Evolutionary conservation across 2,797 vertebrate genomes (phyloP).

Genomic region (Thripadectes ignobilis): DNA sequence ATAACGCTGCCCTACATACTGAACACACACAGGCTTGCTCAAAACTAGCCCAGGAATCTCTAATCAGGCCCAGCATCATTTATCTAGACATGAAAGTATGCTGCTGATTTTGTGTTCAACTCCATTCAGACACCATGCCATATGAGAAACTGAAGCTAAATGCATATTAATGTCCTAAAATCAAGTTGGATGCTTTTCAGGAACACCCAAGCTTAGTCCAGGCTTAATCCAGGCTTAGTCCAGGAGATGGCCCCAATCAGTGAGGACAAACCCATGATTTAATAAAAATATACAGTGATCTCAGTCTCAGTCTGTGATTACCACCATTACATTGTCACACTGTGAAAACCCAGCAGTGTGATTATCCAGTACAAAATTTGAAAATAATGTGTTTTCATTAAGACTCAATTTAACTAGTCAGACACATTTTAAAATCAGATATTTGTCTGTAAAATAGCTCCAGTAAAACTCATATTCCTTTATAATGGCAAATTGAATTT

Average conservation of each 20-base stretch:
- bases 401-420: neutral
- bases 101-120: neutral
- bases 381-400: neutral
- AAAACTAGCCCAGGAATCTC: neutral
- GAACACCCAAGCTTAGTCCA: neutral
- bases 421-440: neutral
- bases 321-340: neutral
- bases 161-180: neutral
- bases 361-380: neutral
- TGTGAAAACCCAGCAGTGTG: neutral
- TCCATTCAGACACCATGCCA: neutral
- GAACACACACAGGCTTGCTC: neutral
- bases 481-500: neutral
- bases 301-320: neutral
- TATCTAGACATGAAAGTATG: neutral
- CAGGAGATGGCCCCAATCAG: neutral
- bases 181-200: neutral
- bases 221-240: neutral
- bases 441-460: neutral
- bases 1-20: neutral
- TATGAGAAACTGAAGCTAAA: neutral
- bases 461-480: neutral
- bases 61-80: neutral
- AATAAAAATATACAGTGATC: neutral
- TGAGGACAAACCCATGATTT: neutral